These are phyloP conservation scores for Leucoraja erinaceus DNA, from an alignment of 2,113 vertebrate species.

Conservation along the genomic window DNA sequence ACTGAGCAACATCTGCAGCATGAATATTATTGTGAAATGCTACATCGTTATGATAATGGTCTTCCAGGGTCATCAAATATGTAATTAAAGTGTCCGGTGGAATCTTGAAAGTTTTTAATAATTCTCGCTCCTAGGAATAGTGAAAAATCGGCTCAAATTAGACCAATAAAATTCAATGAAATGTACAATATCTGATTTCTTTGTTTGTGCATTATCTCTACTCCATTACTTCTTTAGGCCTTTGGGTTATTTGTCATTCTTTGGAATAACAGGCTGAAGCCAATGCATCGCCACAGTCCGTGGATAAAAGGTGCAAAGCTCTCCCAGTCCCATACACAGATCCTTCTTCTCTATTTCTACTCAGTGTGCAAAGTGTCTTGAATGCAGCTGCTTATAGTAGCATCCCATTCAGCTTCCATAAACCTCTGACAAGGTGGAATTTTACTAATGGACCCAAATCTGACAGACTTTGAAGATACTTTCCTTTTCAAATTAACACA, in stretches of 20 bases:
- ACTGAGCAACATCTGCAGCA: conserved; percentile 94
- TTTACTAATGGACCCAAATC: not conserved
- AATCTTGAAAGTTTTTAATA: conserved; percentile 98
- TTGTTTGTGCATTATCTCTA: not conserved
- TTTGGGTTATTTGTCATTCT: not conserved
- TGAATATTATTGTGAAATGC: conserved; percentile 98
- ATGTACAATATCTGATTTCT: not conserved
- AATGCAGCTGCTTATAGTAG: not conserved
- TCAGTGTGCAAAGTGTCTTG: not conserved
- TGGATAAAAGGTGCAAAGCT: not conserved
- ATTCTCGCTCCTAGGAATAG: conserved; percentile 77
- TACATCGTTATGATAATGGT: conserved; percentile 93
- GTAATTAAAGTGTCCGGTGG: conserved; percentile 94
- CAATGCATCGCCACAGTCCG: not conserved
- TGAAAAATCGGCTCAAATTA: conserved; percentile 1
- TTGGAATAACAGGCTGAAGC: no score
- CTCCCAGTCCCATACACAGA: not conserved
- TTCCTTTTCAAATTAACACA: not conserved
- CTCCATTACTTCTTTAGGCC: no score
- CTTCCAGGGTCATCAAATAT: conserved; percentile 96
- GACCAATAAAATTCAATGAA: conserved; percentile 39
- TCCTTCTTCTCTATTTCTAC: not conserved
- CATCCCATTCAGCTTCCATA: not conserved
- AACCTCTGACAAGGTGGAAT: not conserved
- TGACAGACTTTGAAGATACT: not conserved